Base-by-base conservation (phyloP, 2,888 invertebrate genomes). In the Asteroscopus sphinx region DNA sequence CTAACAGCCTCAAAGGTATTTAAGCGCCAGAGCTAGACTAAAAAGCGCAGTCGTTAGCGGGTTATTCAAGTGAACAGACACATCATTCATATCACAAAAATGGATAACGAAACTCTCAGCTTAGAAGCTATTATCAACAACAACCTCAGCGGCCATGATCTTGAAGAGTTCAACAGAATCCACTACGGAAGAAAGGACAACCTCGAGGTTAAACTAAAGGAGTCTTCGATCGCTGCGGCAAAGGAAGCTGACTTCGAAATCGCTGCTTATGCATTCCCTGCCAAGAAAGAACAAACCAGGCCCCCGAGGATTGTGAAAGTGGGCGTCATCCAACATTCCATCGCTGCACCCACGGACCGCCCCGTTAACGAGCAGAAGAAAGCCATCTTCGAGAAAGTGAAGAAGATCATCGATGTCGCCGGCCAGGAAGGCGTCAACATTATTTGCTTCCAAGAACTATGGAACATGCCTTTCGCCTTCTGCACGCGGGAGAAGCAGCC, bases 381-480 rank as follows among this genome's bases (percentile, higher is more conserved):
- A 75, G 98, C 97, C 1, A 95, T 99, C 56, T 96, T 97, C 84
- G 94, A 96, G 26, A 96, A 98, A 83, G 96, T 99, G 0, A 95
- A 95, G 76, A 95, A 95, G 65, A 97, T 98, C n/a, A 96, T 98
- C 26, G 95, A 96, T 60, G 96, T 97, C 0, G 99, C 99, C 0
- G 97, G 97, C 0, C 90, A 94, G 45, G 96, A 96, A 68, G 96
- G 96, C 1, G 99, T 98, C 42, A 99, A 99, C 87, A 95, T 99
- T 39, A 89, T 99, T 41, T 99, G 99, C 83, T 96, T 99, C 80
- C 99, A 99, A 91, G 99, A 99, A 90, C 97, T 99, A 8, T 99
- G 99, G 99, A 97, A 97, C 54, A 99, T 99, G 99, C 99, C 99
- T 0, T 99, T 99, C 92, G 99, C 98, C 0, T 99, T 99, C 91